Evolutionary conservation across 1,140 invertebrate species (phyloP), one percentile per base, ranked within the genome.

Genomic region (Orchesella cincta): DNA sequence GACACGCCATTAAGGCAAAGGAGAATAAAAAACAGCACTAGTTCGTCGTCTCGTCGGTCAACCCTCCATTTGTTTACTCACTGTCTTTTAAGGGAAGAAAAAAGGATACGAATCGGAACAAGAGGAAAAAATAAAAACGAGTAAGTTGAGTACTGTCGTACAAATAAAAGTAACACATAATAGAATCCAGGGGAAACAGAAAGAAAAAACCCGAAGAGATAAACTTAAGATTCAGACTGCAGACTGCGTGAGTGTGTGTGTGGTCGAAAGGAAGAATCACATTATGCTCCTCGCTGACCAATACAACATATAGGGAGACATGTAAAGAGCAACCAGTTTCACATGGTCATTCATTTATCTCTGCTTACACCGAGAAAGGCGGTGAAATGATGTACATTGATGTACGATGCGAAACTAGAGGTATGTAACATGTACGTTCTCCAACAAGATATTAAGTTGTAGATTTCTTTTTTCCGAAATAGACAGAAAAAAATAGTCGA

Each of bases 121-220:
- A 33, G n/a, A 31, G 31, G 62, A 31, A 67, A 31, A 31, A 33
- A n/a, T 31, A 33, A 29, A 67, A 67, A 31, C 62, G 62, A n/a
- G 62, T 67, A 67, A 67, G 62, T 67, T 67, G 29, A 67, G 5
- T 31, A 33, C 31, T 18, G 3, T 67, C 26, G 33, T 31, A 67
- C 62, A 67, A 67, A 67, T 67, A 67, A 67, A 67, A 67, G 62
- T 67, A 67, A 33, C 28, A 67, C 31, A 33, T 67, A 31, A 67
- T 31, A 67, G 12, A 31, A 67, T 14, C 8, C 20, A 67, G 8
- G 29, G 31, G 29, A 29, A n/a, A 67, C 12, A 31, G 33, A 31
- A 31, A 33, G 62, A 67, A 67, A 67, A 67, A 67, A 31, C 8
- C 39, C 8, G 8, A 12, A 46, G 8, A 46, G 39, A 46, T 12